These are phyloP conservation scores for Hedya salicella DNA, from an alignment of 2,888 invertebrate genomes.

Conservation along the genomic window DNA sequence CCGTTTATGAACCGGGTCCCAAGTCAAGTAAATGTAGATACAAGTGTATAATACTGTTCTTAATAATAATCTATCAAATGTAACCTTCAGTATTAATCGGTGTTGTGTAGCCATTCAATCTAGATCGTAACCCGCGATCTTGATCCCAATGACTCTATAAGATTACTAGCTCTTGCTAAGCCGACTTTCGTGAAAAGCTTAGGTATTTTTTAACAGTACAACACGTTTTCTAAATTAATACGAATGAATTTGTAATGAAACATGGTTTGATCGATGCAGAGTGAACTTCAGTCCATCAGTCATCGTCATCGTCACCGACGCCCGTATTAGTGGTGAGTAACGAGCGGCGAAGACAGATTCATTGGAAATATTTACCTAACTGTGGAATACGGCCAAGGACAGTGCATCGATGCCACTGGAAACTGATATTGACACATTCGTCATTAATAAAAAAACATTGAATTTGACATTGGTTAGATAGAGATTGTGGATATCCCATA, in stretches of 20 bases:
- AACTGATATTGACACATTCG: not conserved
- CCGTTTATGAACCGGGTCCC: no score
- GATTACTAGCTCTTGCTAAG: not conserved
- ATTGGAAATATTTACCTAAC: slow-evolving; percentile 53
- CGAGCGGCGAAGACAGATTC: slow-evolving; percentile 33
- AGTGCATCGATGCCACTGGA: slow-evolving; percentile 52
- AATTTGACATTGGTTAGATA: no score
- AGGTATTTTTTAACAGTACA: no score
- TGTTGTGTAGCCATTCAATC: not conserved
- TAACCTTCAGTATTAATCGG: not conserved
- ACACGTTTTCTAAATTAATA: not conserved
- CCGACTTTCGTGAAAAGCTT: not conserved
- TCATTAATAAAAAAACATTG: not conserved
- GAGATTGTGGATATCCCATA: no score
- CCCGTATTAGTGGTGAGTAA: slow-evolving; percentile 56
- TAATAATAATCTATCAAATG: not conserved
- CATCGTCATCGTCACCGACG: slow-evolving; percentile 23
- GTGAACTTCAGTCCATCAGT: slow-evolving; percentile 4
- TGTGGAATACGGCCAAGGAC: slow-evolving; percentile 68
- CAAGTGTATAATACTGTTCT: not conserved
- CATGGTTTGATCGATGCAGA: not conserved
- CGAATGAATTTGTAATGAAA: not conserved
- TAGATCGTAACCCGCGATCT: not conserved
- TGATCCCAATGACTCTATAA: not conserved
- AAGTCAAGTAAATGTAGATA: no score